Evolutionary conservation across 1,140 invertebrate genomes (phyloP), one percentile per base, ranked within the genome.

Genomic region (Camponotus pennsylvanicus): DNA sequence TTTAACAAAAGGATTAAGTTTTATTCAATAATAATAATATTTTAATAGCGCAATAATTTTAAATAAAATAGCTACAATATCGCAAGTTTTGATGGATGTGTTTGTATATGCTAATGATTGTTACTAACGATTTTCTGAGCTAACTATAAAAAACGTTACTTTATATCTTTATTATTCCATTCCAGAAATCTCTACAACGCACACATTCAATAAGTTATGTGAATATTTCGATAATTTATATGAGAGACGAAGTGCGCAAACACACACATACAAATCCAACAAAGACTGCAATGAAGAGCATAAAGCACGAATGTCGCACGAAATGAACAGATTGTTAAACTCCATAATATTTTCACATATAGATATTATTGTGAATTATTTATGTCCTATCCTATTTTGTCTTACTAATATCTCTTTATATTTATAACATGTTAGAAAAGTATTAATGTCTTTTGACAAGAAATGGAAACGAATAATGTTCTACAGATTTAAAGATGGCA

Each of bases 121-220:
- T 75, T 89, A 64, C 32, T 27, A 27, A 27, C 27, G 27, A 27
- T 27, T 27, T 27, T 90, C 57, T 61, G 75, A 87, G 27, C 63
- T 82, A 86, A 71, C 69, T 83, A 67, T 73, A 45, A 75, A 86
- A 90, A 89, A 89, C 59, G 61, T 15, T 61, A 71, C 32, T 66
- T 90, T 89, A 86, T 84, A 85, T 91, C 59, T 91, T 91, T 89
- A 90, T 91, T 90, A 89, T 61, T 70, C 11, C 67, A 89, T 87
- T 78, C 69, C 32, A 85, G 64, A 18, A 83, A 80, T 69, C 61
- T 70, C 59, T 80, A 52, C 37, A 67, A 75, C 27, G 21, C 57
- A 79, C 64, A 88, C 61, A 78, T 85, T 89, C 49, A 63, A 37
- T 42, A 77, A 52, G 40, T 83, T 66, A 66, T 66, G 61, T 78